A percentile compares a stretch with the other conserved stretches of the same genome.
These are phyloP conservation scores for Tribolium castaneum DNA, from an alignment of 1,140 invertebrate species.

Conservation along the genomic window DNA sequence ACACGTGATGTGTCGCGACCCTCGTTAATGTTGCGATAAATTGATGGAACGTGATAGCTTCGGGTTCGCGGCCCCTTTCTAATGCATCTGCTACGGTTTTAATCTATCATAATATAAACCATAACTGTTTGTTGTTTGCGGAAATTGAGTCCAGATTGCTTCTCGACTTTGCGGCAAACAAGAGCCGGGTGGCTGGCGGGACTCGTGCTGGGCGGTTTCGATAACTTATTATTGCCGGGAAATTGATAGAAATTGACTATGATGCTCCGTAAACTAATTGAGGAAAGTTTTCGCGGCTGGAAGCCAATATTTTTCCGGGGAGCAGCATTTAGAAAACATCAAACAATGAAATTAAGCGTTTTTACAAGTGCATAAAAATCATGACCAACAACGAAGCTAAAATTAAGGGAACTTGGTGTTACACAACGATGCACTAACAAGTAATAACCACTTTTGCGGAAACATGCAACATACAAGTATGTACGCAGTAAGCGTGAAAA, in stretches of 20 bases:
- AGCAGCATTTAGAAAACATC: too few species aligned
- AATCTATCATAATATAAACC: slow-evolving; percentile 33
- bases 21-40: slow-evolving; percentile 12
- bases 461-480: too few species aligned
- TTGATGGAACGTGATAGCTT: slow-evolving; percentile 28
- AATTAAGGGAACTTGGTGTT: too few species aligned
- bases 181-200: not conserved
- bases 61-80: slow-evolving; percentile 1
- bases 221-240: not conserved
- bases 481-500: too few species aligned
- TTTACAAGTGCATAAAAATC: too few species aligned
- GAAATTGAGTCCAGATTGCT: slow-evolving; percentile 32
- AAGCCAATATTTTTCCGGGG: too few species aligned
- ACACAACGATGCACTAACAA: too few species aligned
- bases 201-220: not conserved
- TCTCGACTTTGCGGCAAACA: slow-evolving; percentile 11
- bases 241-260: not conserved
- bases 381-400: too few species aligned
- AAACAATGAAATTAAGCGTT: too few species aligned
- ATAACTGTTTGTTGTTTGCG: slow-evolving; percentile 14
- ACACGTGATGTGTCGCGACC: not conserved
- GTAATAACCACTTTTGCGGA: too few species aligned
- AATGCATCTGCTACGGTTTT: slow-evolving; percentile 30
- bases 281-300: not conserved
- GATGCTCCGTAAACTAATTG: not conserved